Base-by-base conservation (phyloP, 1,140 invertebrate species). In the Antheraea mylitta region DNA sequence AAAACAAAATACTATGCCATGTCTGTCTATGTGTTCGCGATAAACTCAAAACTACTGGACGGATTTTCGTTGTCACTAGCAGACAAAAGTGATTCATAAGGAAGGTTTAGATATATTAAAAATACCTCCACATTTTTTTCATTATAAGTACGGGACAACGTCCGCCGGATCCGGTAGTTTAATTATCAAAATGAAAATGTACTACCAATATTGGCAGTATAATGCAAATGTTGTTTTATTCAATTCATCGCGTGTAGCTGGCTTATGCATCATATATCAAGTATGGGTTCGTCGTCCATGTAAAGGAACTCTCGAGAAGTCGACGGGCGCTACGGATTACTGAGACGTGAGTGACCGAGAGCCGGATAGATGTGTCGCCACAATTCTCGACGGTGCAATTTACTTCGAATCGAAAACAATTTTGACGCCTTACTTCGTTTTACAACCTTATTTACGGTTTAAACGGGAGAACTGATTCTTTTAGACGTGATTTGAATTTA, bases 331-430 rank as follows among this genome's bases (percentile, higher is more conserved):
- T 75, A 72, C 74, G 74, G 78, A 78, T 82, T 76, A 73, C 73
- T 53, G 68, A 72, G 72, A 85, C 79, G 81, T 83, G 81, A 82
- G 74, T 64, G 74, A 80, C 72, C 68, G 22, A 30, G 22, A 30
- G 22, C 1, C 22, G 22, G 72, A 61, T 71, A 45, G 73, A 71
- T 74, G 67, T 73, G 66, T 70, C 73, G 73, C 73, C 71, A 71
- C 67, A 68, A 73, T 64, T 70, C 79, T 78, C 73, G 65, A 74
- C 74, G 73, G 73, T 68, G 68, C 70, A 72, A 83, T 82, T 81
- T 72, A 61, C 70, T 74, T 68, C 68, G 72, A 75, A 74, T 79
- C 67, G 74, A 78, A 67, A 73, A 70, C 70, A 67, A 78, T 80
- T 79, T 75, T 77, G 77, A 72, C 69, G 67, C 69, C 71, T 59